phyloP scores from a whole-genome alignment of 1,140 invertebrate species.

The Palaemon carinicauda region DNA sequence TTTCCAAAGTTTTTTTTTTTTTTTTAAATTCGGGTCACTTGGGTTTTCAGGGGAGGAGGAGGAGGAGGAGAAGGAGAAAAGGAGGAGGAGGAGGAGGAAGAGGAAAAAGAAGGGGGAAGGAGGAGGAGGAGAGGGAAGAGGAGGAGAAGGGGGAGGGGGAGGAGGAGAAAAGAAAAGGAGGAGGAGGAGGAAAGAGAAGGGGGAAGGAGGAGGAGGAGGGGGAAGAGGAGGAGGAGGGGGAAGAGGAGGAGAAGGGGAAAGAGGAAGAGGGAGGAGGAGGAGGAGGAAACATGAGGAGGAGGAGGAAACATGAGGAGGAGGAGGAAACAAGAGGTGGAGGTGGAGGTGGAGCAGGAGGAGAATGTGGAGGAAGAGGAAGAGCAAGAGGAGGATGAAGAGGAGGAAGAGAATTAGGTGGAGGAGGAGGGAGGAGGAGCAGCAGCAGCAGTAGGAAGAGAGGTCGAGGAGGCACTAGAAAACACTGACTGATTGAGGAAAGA shows the following conservation, averaged over 20 bases:
- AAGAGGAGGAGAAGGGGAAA: too few species aligned
- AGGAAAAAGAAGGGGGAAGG: not conserved
- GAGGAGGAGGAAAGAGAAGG: not conserved
- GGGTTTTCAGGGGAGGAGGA: too few species aligned
- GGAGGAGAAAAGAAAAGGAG: not conserved
- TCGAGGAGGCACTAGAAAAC: not conserved
- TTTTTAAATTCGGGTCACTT: too few species aligned
- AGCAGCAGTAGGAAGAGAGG: not conserved
- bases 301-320: not conserved
- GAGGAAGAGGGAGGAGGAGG: not conserved
- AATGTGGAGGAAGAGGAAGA: not conserved
- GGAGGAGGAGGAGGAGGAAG: not conserved
- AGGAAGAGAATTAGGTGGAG: not conserved
- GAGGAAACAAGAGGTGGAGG: too few species aligned
- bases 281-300: not conserved
- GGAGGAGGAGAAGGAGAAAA: not conserved
- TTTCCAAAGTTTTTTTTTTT: too few species aligned
- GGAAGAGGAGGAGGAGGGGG: not conserved
- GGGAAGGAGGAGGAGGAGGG: too few species aligned
- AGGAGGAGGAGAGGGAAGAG: not conserved
- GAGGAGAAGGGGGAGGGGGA: not conserved
- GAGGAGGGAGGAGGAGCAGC: not conserved
- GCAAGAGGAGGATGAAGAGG: not conserved
- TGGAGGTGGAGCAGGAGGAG: too few species aligned
- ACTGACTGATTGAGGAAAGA: not conserved